Conservation (phyloP, 2,888 invertebrate species). For the Malachius bipustulatus region DNA sequence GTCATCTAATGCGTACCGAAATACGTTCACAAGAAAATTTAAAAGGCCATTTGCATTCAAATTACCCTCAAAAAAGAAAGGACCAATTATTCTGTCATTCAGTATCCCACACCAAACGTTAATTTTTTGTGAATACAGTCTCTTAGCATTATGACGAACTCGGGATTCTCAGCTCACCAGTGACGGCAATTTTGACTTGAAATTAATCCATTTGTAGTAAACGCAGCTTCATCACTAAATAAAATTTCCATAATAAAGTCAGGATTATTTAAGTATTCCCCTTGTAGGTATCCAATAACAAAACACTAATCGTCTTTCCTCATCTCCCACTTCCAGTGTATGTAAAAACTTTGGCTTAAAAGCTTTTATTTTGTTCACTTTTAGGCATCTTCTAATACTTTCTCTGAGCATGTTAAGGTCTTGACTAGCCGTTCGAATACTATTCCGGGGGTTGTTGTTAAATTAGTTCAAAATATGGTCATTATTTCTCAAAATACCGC, state of each 20-base stretch:
- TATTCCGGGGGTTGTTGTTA: conserved; percentile 1
- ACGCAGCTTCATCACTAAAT: conserved; percentile 8
- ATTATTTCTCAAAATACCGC: conserved; percentile 1
- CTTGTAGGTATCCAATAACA: conserved; percentile 4
- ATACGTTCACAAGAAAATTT: conserved; percentile 4
- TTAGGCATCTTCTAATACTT: background rate
- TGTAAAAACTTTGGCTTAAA: background rate
- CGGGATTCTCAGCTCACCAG: conserved; percentile 4
- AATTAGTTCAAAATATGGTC: background rate
- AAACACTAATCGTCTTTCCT: conserved; percentile 6
- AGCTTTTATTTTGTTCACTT: background rate
- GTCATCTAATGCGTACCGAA: conserved; percentile 3
- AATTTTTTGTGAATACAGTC: conserved; percentile 6
- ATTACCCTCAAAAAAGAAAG: conserved; percentile 2
- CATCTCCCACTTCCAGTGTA: conserved; percentile 4
- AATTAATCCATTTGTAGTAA: conserved; percentile 6
- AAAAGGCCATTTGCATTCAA: conserved; percentile 5
- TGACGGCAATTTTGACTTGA: conserved; percentile 5
- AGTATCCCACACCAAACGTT: conserved; percentile 8
- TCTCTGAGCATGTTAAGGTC: conserved; percentile 1
- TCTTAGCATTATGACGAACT: background rate
- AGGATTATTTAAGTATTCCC: conserved; percentile 5
- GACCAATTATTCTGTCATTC: background rate
- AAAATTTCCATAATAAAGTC: conserved; percentile 4
- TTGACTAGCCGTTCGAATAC: background rate